Evolutionary conservation across 2,888 invertebrate species (phyloP).

Genomic region (Agrenia bidenticulata): DNA sequence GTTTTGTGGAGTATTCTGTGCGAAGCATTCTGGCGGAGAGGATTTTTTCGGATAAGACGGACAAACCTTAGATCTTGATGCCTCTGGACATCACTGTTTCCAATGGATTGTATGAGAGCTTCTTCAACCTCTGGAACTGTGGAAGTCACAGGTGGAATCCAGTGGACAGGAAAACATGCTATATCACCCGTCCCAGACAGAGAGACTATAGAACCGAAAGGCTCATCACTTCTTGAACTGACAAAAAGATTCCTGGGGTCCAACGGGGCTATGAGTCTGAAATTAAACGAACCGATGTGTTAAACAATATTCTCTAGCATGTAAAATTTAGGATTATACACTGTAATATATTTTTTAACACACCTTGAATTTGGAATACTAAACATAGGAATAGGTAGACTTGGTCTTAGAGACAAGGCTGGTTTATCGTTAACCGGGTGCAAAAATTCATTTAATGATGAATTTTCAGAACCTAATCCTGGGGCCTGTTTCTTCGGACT

Average conservation of each 20-base stretch:
- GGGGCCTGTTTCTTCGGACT: slow-evolving; percentile 24
- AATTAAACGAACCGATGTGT: background rate
- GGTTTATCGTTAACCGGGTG: background rate
- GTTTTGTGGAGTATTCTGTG: too few relatives aligned
- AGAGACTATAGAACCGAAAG: slow-evolving; percentile 50
- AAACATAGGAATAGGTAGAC: slow-evolving; percentile 31
- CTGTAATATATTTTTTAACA: too few relatives aligned
- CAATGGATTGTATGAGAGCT: too few relatives aligned
- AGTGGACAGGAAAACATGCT: slow-evolving; percentile 47
- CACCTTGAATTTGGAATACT: background rate
- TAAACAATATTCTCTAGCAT: background rate
- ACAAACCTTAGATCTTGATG: too few relatives aligned
- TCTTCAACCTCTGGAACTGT: too few relatives aligned
- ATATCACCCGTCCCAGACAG: slow-evolving; percentile 49
- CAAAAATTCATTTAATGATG: too few relatives aligned
- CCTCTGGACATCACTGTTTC: too few relatives aligned
- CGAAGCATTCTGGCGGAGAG: background rate
- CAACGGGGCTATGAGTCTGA: background rate
- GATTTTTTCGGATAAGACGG: slow-evolving; percentile 10
- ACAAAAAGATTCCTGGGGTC: slow-evolving; percentile 4
- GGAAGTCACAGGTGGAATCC: background rate
- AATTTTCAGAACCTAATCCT: background rate
- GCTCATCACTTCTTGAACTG: slow-evolving; percentile 48
- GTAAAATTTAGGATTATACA: too few relatives aligned
- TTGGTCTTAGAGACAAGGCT: slow-evolving; percentile 16